A percentile compares a stretch with the other conserved stretches of the same genome.
phyloP scores from a whole-genome alignment of 2,797 vertebrate genomes.

The Argyrosomus regius region DNA sequence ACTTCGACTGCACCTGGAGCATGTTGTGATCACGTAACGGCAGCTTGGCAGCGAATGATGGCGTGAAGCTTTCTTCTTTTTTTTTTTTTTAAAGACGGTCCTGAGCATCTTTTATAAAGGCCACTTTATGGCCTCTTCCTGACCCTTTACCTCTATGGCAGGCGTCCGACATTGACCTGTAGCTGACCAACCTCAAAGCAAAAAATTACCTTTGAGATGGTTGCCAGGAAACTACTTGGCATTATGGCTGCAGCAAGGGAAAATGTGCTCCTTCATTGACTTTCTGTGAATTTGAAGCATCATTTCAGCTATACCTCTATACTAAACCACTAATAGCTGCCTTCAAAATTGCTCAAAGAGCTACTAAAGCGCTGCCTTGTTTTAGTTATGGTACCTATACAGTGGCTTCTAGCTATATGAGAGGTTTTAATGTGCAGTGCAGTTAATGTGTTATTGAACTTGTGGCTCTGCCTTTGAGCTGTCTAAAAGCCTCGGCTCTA shows the following conservation, averaged over 20 bases:
- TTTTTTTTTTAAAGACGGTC: constrained; percentile 49
- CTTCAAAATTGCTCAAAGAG: constrained; percentile 52
- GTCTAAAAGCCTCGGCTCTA: constrained; percentile 52
- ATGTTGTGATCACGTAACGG: constrained; percentile 37
- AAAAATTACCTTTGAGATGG: constrained; percentile 53
- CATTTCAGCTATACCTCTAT: constrained; percentile 50
- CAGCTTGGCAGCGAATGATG: constrained; percentile 41
- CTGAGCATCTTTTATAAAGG: constrained; percentile 61
- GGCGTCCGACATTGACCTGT: constrained; percentile 63
- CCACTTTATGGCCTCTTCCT: constrained; percentile 53
- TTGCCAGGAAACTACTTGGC: constrained; percentile 73
- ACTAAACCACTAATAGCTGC: constrained; percentile 67
- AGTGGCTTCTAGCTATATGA: constrained; percentile 35
- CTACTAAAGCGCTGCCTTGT: constrained; percentile 49
- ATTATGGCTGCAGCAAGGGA: constrained; percentile 40
- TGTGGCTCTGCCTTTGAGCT: constrained; percentile 41
- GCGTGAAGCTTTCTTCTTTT: constrained; percentile 42
- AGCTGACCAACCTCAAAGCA: constrained; percentile 65
- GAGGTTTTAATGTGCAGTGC: constrained; percentile 53
- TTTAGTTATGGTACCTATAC: constrained; percentile 42
- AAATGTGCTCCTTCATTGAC: constrained; percentile 59
- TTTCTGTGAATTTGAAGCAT: constrained; percentile 60
- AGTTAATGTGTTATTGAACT: constrained; percentile 69
- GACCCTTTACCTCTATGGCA: constrained; percentile 54
- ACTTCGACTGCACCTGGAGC: constrained; percentile 51